Percentiles rank a stretch among this genome's conserved stretches.
Evolutionary conservation across 2,113 vertebrate species (phyloP).

Genomic region (Ia io): DNA sequence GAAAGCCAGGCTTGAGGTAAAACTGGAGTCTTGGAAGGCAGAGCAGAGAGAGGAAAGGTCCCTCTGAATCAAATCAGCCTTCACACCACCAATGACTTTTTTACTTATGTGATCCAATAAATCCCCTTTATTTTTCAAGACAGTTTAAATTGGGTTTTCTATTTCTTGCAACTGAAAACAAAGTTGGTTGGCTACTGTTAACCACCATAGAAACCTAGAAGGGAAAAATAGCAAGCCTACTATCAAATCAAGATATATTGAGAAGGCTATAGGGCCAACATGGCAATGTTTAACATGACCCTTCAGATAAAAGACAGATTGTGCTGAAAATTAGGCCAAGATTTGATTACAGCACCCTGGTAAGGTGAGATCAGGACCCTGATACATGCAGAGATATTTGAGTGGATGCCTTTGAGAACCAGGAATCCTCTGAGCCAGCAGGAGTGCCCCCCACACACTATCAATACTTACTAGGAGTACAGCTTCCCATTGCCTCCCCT

Average conservation of each 20-base stretch:
- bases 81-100: neutral
- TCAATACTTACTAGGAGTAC: neutral
- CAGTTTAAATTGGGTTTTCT: neutral
- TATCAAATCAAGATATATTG: conserved; percentile 34
- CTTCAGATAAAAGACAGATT: conserved; percentile 15
- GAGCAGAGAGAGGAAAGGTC: neutral
- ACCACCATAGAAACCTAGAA: neutral
- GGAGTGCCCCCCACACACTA: neutral
- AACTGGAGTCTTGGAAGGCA: neutral
- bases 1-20: neutral
- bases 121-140: conserved; percentile 6
- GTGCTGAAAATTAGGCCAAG: conserved; percentile 46
- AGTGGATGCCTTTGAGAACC: neutral
- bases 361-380: neutral
- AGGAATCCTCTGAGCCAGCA: neutral
- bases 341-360: conserved; percentile 20
- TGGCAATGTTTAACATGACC: neutral
- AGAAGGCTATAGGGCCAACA: conserved; percentile 13
- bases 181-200: conserved; percentile 31
- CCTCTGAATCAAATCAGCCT: neutral
- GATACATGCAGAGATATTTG: neutral
- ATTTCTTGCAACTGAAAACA: neutral
- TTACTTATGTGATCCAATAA: neutral
- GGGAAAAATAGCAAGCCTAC: neutral
- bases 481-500: neutral